Evolutionary conservation across 2,797 vertebrate species (phyloP).

Genomic region (Argentina silus): DNA sequence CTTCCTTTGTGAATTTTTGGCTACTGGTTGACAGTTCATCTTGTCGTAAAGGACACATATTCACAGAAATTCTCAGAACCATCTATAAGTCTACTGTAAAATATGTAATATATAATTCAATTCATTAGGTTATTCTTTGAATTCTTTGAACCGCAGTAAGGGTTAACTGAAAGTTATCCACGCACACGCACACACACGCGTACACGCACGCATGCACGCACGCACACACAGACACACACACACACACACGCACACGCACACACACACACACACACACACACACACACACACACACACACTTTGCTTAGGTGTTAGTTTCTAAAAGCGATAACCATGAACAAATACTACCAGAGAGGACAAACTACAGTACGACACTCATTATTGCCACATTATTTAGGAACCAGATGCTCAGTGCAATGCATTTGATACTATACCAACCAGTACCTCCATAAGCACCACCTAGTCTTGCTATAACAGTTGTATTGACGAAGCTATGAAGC

Average conservation of each 20-base stretch:
- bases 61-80: conserved; percentile 26
- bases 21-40: conserved; percentile 41
- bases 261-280: not conserved
- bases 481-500: conserved; percentile 51
- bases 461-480: conserved; percentile 48
- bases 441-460: conserved; percentile 56
- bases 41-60: not conserved
- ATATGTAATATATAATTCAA: conserved; percentile 35
- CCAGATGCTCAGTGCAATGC: conserved; percentile 66
- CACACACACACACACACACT: not conserved
- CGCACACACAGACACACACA: not conserved
- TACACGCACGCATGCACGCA: not conserved
- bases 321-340: conserved; percentile 38
- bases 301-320: conserved; percentile 32
- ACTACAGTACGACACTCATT: conserved; percentile 43
- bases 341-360: conserved; percentile 35
- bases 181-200: not conserved
- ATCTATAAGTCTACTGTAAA: conserved; percentile 35
- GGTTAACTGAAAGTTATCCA: conserved; percentile 26
- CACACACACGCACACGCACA: not conserved
- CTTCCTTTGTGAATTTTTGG: conserved; percentile 57
- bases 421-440: conserved; percentile 47
- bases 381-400: conserved; percentile 56
- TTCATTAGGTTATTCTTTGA: conserved; percentile 30
- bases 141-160: conserved; percentile 9